phyloP scores from a whole-genome alignment of 2,113 vertebrate genomes.

The Tichodroma muraria region DNA sequence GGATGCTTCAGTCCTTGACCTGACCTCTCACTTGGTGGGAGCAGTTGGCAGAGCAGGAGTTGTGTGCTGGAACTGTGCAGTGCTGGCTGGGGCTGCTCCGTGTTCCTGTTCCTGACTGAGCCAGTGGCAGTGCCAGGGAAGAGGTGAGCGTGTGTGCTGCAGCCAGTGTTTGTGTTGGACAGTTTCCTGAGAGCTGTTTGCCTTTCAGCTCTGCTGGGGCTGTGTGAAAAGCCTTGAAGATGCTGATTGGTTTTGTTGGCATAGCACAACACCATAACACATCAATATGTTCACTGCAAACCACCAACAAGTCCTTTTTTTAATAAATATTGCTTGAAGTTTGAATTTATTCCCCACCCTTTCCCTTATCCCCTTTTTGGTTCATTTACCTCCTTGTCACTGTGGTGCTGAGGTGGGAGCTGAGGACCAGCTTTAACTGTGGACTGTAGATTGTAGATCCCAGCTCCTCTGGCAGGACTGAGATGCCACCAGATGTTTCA shows the following conservation, averaged over 20 bases:
- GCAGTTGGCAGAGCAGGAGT: not conserved
- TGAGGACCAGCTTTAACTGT: not conserved
- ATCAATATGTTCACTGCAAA: slow-evolving; percentile 15
- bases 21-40: not conserved
- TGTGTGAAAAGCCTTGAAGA: slow-evolving; percentile 41
- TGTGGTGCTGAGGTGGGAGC: not conserved
- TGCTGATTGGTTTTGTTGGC: slow-evolving; percentile 52
- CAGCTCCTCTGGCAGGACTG: not conserved
- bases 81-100: not conserved
- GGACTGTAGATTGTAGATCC: not conserved
- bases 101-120: not conserved
- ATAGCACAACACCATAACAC: not conserved
- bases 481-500: not conserved
- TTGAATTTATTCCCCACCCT: not conserved
- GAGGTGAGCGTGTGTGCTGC: not conserved
- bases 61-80: not conserved
- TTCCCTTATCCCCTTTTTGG: not conserved
- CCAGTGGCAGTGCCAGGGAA: not conserved
- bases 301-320: not conserved
- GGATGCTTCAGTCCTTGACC: not conserved
- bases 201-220: slow-evolving; percentile 15
- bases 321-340: not conserved
- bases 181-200: slow-evolving; percentile 32
- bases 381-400: not conserved
- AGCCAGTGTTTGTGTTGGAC: slow-evolving; percentile 29